Conservation (phyloP, 2,113 vertebrate genomes). For the Callorhinus ursinus region DNA sequence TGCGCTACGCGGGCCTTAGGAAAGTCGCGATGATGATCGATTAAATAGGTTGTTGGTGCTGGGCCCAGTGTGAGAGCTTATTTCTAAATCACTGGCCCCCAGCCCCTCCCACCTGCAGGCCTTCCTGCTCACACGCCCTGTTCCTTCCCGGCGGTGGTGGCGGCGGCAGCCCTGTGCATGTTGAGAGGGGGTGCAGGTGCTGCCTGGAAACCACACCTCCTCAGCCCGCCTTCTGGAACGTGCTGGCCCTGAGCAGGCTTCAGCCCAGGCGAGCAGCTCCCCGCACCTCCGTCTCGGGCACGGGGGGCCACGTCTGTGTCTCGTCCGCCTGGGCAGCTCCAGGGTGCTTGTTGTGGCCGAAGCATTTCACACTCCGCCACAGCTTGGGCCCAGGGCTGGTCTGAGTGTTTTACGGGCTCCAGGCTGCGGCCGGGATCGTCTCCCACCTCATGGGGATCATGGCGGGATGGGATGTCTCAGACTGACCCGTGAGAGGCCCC, state of each 20-base stretch:
- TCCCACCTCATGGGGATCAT: fast-evolving
- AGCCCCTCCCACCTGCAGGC: fast-evolving
- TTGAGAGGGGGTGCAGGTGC: background rate
- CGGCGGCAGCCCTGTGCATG: background rate
- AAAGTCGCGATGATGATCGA: background rate
- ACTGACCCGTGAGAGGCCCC: fast-evolving
- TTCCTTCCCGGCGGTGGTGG: fast-evolving
- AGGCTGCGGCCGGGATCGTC: fast-evolving
- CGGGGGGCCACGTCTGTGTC: fast-evolving
- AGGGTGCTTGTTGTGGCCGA: fast-evolving
- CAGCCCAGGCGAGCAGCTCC: fast-evolving
- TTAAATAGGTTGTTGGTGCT: background rate
- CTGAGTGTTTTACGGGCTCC: fast-evolving
- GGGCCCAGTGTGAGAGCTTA: background rate
- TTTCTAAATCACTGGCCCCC: background rate
- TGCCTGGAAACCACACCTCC: background rate
- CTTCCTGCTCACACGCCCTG: background rate
- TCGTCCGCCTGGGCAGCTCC: fast-evolving
- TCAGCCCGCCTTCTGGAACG: fast-evolving
- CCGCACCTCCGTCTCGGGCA: background rate
- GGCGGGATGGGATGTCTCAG: background rate
- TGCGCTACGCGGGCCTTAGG: background rate
- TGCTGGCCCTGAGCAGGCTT: no score
- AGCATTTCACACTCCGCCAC: background rate
- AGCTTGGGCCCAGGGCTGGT: fast-evolving